These are phyloP conservation scores for Phrynocephalus versicolor DNA, from an alignment of 2,113 vertebrate genomes.

Conservation along the genomic window DNA sequence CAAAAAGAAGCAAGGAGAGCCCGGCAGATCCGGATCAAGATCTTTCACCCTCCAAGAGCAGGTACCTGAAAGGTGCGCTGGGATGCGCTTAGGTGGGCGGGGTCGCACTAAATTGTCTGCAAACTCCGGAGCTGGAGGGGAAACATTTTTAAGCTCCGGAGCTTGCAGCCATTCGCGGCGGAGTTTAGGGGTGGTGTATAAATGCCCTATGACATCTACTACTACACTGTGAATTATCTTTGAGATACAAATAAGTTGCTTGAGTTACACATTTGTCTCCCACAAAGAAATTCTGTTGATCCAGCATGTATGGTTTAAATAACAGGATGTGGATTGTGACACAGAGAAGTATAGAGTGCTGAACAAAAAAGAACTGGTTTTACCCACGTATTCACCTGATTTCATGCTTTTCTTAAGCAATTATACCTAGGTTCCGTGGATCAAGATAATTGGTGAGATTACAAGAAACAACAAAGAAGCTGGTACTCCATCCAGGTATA, in stretches of 20 bases:
- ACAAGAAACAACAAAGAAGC: not conserved
- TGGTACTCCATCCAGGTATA: not conserved
- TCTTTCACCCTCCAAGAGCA: no score
- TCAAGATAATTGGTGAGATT: no score
- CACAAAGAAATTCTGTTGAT: conserved; percentile 6
- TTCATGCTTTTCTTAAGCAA: not conserved
- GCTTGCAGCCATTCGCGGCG: no score
- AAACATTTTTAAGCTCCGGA: no score
- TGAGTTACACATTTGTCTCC: conserved; percentile 1
- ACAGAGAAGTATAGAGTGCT: not conserved
- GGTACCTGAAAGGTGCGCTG: no score
- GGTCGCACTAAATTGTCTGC: no score
- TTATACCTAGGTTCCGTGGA: not conserved
- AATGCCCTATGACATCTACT: not conserved
- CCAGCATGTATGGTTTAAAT: not conserved
- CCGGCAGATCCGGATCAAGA: no score
- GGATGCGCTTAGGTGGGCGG: no score
- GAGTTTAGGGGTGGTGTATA: no score
- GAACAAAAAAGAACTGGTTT: not conserved
- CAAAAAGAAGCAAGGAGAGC: no score
- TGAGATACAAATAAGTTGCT: not conserved
- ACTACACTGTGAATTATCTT: conserved; percentile 1
- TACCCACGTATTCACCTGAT: not conserved
- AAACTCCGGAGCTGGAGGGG: no score
- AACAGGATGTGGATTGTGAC: not conserved